Percentiles rank a stretch among this genome's conserved stretches.
These are phyloP conservation scores for Chrysolina oricalcia DNA, from an alignment of 2,888 invertebrate species.

Conservation along the genomic window DNA sequence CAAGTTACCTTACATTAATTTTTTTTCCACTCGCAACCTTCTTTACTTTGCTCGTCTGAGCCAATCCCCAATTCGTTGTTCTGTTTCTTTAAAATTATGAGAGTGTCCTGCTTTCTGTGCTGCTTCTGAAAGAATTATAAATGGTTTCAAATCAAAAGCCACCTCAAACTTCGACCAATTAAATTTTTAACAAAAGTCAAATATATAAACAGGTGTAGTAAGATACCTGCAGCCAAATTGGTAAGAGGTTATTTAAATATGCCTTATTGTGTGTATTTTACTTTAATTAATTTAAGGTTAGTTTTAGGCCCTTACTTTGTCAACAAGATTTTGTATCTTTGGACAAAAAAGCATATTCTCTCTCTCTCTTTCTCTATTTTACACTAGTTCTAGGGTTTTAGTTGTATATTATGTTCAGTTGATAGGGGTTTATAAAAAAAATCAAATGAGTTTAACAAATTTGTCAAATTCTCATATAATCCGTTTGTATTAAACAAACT, in stretches of 20 bases:
- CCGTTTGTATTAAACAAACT: background rate
- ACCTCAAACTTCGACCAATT: background rate
- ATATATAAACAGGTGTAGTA: background rate
- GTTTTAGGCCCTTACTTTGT: no score
- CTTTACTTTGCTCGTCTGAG: slow-evolving; percentile 25
- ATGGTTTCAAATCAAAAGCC: background rate
- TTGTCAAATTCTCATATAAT: background rate
- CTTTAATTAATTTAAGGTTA: no score
- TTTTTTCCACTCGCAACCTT: slow-evolving; percentile 4
- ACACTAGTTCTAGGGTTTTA: slow-evolving; percentile 12
- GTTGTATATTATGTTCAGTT: background rate
- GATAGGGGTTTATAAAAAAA: background rate
- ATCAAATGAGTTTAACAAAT: background rate
- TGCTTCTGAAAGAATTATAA: slow-evolving; percentile 27
- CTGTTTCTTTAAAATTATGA: slow-evolving; percentile 8
- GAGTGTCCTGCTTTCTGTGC: slow-evolving; percentile 27
- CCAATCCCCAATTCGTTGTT: slow-evolving; percentile 32
- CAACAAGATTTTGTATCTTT: no score
- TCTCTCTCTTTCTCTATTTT: no score
- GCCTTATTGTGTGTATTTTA: no score
- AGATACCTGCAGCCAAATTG: background rate
- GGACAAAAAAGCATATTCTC: no score
- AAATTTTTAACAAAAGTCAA: slow-evolving; percentile 10
- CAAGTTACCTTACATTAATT: no score
- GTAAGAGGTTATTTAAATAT: background rate